Conservation (phyloP, 2,113 vertebrate genomes). For the Ailuropoda melanoleuca region DNA sequence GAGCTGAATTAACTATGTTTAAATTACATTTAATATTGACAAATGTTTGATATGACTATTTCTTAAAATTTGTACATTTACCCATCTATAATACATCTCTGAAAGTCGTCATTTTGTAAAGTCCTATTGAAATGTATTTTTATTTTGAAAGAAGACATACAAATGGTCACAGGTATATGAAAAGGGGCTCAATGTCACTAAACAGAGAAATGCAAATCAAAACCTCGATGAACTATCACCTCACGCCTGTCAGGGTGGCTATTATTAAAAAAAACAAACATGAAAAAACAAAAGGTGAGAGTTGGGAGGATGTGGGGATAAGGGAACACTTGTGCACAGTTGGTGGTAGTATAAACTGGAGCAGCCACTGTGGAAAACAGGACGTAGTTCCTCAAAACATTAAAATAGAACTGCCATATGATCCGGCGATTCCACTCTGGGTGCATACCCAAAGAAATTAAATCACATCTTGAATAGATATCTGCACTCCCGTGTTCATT, state of each 20-base stretch:
- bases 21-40: slow-evolving; percentile 16
- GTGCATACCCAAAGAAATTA: neutral
- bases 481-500: neutral
- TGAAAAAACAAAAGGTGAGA: neutral
- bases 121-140: neutral
- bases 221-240: neutral
- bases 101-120: slow-evolving; percentile 3
- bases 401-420: neutral
- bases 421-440: neutral
- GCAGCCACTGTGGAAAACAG: neutral
- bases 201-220: neutral
- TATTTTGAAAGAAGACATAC: neutral
- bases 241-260: neutral
- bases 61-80: neutral
- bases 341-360: neutral
- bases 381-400: neutral
- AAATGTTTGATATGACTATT: neutral
- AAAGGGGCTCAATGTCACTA: neutral
- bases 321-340: neutral
- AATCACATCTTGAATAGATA: neutral
- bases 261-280: neutral
- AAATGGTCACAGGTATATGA: neutral
- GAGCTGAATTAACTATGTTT: neutral
- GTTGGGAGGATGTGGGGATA: neutral
- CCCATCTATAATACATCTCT: neutral